Evolutionary conservation across 2,888 invertebrate genomes (phyloP).

Genomic region (Falcaria lacertinaria): DNA sequence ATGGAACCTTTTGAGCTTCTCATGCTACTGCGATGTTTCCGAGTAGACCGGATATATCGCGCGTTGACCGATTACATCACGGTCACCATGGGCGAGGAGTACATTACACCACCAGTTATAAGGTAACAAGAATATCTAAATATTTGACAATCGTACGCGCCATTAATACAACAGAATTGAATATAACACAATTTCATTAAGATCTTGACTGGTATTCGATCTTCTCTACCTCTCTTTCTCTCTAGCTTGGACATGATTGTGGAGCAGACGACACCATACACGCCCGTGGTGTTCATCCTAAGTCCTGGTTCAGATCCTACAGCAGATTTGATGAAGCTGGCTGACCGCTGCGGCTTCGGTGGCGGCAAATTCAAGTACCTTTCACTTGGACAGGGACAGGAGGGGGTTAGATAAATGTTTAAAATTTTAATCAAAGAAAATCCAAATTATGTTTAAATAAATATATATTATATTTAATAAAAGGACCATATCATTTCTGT

Average conservation of each 20-base stretch:
- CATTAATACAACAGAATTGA: too few species aligned
- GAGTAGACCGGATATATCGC: slow-evolving; percentile 92
- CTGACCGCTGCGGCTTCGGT: slow-evolving; percentile 84
- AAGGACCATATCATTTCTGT: too few species aligned
- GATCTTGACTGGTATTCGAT: slow-evolving; percentile 14
- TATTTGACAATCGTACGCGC: too few species aligned
- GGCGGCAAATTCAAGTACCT: slow-evolving; percentile 91
- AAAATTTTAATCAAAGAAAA: background rate
- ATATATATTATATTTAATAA: too few species aligned
- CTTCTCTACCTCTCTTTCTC: slow-evolving; percentile 12
- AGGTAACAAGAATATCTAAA: slow-evolving; percentile 55
- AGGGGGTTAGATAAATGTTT: slow-evolving; percentile 81
- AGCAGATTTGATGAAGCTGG: slow-evolving; percentile 89
- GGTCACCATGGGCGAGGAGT: slow-evolving; percentile 91
- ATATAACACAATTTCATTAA: background rate
- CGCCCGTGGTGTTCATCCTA: slow-evolving; percentile 94
- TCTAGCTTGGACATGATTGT: slow-evolving; percentile 89
- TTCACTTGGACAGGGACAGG: slow-evolving; percentile 96
- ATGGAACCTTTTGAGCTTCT: slow-evolving; percentile 85
- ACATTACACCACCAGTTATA: slow-evolving; percentile 92
- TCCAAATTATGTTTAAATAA: too few species aligned
- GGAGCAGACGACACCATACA: slow-evolving; percentile 89
- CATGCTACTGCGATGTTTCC: slow-evolving; percentile 93
- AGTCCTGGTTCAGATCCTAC: slow-evolving; percentile 97
- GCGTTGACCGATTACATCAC: slow-evolving; percentile 92